Percentiles rank a stretch among this genome's conserved stretches.
phyloP scores from a whole-genome alignment of 1,140 invertebrate species.

The Triops cancriformis region DNA sequence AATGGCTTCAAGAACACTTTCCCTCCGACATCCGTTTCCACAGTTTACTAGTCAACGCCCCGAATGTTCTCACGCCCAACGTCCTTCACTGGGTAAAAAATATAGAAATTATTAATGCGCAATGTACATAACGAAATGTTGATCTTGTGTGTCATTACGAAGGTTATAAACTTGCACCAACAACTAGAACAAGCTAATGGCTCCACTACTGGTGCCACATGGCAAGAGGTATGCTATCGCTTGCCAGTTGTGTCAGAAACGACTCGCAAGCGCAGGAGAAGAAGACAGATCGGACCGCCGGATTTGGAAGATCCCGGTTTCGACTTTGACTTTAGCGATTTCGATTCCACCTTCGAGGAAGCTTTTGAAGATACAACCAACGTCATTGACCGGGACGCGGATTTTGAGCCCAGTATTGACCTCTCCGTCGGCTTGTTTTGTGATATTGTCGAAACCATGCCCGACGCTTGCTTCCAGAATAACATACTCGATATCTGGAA shows the following conservation, averaged over 20 bases:
- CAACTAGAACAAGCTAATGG: slow-evolving; percentile 27
- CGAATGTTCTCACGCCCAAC: slow-evolving; percentile 54
- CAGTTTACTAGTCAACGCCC: slow-evolving; percentile 51
- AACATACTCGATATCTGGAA: slow-evolving; percentile 64
- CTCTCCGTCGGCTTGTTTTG: slow-evolving; percentile 48
- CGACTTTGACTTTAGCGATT: slow-evolving; percentile 23
- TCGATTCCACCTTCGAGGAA: slow-evolving; percentile 27
- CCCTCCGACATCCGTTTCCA: slow-evolving; percentile 53
- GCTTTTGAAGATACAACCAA: slow-evolving; percentile 25
- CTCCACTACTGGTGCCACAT: slow-evolving; percentile 36
- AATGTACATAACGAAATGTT: slow-evolving; percentile 6
- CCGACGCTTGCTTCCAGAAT: slow-evolving; percentile 49
- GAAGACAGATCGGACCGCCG: slow-evolving; percentile 32
- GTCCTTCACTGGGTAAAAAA: slow-evolving; percentile 41
- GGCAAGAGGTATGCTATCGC: slow-evolving; percentile 51
- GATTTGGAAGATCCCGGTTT: slow-evolving; percentile 27
- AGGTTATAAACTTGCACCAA: slow-evolving; percentile 31
- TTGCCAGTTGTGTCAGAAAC: slow-evolving; percentile 29
- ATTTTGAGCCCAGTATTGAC: slow-evolving; percentile 46
- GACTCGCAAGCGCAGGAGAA: slow-evolving; percentile 21
- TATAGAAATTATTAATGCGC: not conserved
- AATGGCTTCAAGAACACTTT: slow-evolving; percentile 61
- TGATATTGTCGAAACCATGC: slow-evolving; percentile 46
- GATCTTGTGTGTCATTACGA: not conserved
- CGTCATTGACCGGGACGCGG: not conserved